Evolutionary conservation across 2,888 invertebrate species (phyloP).

Genomic region (Lamellibrachia columna): DNA sequence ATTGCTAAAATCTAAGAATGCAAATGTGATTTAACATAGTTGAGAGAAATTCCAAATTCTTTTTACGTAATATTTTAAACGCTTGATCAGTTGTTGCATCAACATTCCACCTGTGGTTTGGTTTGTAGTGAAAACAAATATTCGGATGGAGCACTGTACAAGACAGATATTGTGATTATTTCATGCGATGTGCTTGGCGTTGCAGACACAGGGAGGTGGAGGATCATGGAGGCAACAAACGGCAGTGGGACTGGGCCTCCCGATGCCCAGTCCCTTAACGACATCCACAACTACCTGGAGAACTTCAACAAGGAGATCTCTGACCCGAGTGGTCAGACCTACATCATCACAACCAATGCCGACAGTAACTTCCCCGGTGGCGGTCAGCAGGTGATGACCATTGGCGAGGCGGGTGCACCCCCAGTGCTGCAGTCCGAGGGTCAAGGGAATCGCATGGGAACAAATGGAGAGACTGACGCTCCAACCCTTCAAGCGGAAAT

Average conservation of each 20-base stretch:
- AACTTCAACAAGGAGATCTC: conserved; percentile 83
- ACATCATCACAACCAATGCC: conserved; percentile 22
- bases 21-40: too few relatives aligned
- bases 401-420: not conserved
- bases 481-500: not conserved
- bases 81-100: too few relatives aligned
- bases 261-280: conserved; percentile 51
- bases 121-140: too few relatives aligned
- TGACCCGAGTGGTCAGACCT: conserved; percentile 20
- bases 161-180: not conserved
- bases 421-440: conserved; percentile 7
- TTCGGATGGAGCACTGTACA: too few relatives aligned
- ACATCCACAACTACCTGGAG: conserved; percentile 83
- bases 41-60: too few relatives aligned
- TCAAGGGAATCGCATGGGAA: not conserved
- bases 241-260: conserved; percentile 67
- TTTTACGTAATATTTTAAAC: too few relatives aligned
- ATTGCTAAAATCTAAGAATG: too few relatives aligned
- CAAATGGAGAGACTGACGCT: conserved; percentile 8
- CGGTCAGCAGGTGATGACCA: not conserved
- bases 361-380: conserved; percentile 17
- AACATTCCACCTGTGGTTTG: too few relatives aligned
- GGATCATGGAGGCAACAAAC: not conserved
- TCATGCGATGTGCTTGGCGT: not conserved
- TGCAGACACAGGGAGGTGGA: not conserved